Percentiles rank a stretch among this genome's conserved stretches.
phyloP scores from a whole-genome alignment of 2,113 vertebrate species.

The Pituophis catenifer region DNA sequence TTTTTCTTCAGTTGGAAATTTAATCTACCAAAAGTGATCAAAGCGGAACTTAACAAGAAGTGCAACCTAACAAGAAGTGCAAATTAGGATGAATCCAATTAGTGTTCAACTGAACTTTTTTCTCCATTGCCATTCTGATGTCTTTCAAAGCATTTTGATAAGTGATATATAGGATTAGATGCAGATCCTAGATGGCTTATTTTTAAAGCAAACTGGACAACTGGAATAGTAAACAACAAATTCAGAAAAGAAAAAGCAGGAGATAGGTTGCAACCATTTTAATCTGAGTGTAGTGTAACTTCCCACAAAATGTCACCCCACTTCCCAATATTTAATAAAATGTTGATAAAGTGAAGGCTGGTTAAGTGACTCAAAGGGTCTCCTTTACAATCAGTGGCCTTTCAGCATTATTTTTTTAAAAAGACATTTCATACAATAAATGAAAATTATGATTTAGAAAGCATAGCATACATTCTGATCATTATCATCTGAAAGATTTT shows the following conservation, averaged over 20 bases:
- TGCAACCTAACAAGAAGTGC: not conserved
- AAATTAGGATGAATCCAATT: not conserved
- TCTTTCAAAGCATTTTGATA: not conserved
- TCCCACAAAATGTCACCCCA: conserved; percentile 49
- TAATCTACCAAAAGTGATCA: not conserved
- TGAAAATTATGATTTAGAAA: conserved; percentile 49
- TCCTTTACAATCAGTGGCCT: conserved; percentile 53
- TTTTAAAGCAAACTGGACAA: not conserved
- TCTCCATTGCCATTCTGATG: not conserved
- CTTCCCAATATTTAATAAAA: conserved; percentile 61
- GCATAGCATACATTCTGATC: conserved; percentile 47
- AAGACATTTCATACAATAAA: conserved; percentile 40
- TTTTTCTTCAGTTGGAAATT: not conserved
- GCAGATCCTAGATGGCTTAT: not conserved
- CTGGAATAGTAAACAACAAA: not conserved
- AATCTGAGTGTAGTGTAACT: conserved; percentile 64
- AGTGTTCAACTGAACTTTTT: not conserved
- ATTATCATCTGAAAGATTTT: conserved; percentile 44
- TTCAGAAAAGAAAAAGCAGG: not conserved
- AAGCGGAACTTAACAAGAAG: not conserved
- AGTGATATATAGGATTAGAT: not conserved
- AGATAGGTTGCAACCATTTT: conserved; percentile 63
- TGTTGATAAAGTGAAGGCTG: conserved; percentile 60
- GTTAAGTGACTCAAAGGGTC: conserved; percentile 54
- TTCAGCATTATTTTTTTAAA: conserved; percentile 32